A percentile compares a stretch with the other conserved stretches of the same genome.
phyloP scores from a whole-genome alignment of 2,113 vertebrate species.

The Sylvietta virens region DNA sequence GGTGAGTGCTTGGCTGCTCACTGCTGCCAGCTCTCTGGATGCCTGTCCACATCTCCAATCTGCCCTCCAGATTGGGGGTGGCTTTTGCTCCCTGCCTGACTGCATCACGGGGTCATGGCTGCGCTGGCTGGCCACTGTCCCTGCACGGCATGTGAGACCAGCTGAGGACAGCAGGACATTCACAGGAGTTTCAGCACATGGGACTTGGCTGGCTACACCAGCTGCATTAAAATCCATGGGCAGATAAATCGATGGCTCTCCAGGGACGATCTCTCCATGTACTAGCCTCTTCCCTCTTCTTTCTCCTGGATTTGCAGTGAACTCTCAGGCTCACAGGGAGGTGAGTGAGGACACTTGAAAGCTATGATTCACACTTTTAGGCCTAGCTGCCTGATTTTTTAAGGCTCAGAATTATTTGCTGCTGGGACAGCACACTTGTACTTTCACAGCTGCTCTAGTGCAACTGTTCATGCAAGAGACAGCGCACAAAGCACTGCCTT shows the following conservation, averaged over 20 bases:
- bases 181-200: not conserved
- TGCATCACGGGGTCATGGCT: not conserved
- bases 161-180: not conserved
- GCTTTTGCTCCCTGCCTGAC: not conserved
- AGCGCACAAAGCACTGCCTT: not conserved
- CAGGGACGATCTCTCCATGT: not conserved
- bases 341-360: not conserved
- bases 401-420: not conserved
- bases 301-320: not conserved
- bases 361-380: not conserved
- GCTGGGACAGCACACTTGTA: not conserved
- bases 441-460: not conserved
- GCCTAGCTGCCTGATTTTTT: not conserved
- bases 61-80: not conserved
- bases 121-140: not conserved
- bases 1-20: not conserved
- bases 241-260: not conserved
- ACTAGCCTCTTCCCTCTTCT: not conserved
- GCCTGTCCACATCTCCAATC: not conserved
- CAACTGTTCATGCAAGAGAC: not conserved
- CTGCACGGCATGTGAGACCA: fast-evolving
- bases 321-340: not conserved
- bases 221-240: not conserved
- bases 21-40: not conserved
- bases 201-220: not conserved